phyloP scores from a whole-genome alignment of 1,140 invertebrate species.

The Caenorhabditis latens region DNA sequence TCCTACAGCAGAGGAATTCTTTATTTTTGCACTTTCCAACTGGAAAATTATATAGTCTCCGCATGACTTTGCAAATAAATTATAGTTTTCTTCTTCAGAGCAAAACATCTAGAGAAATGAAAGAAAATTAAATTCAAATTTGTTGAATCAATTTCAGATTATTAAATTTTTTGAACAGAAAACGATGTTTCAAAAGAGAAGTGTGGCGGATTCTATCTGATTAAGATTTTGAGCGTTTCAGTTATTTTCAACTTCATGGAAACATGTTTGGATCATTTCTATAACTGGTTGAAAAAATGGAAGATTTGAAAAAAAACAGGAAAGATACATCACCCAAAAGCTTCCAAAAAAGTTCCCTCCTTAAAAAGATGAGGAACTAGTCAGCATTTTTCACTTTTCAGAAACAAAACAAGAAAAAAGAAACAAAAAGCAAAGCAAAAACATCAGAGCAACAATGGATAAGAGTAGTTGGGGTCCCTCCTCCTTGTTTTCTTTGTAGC shows the following conservation, averaged over 20 bases:
- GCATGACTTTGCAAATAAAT: background rate
- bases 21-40: background rate
- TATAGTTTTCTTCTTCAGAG: too few relatives aligned
- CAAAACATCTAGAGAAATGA: too few relatives aligned
- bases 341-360: background rate
- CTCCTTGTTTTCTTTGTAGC: conserved; percentile 15
- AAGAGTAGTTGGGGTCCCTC: background rate
- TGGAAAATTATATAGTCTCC: background rate
- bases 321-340: background rate
- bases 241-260: too few relatives aligned
- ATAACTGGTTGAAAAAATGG: too few relatives aligned
- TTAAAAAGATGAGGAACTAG: background rate
- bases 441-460: conserved; percentile 34
- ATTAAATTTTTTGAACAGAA: too few relatives aligned
- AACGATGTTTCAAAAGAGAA: too few relatives aligned
- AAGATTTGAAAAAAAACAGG: background rate
- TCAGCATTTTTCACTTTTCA: too few relatives aligned
- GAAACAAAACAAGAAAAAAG: conserved; percentile 16
- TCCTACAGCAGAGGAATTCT: background rate
- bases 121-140: too few relatives aligned
- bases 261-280: too few relatives aligned
- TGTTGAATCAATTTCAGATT: too few relatives aligned
- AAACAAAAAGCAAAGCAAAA: conserved; percentile 28
- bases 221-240: too few relatives aligned
- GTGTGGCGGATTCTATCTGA: too few relatives aligned